Percentiles rank a stretch among this genome's conserved stretches.
Conservation (phyloP, 2,888 invertebrate genomes). For the Cephus sareptanus region DNA sequence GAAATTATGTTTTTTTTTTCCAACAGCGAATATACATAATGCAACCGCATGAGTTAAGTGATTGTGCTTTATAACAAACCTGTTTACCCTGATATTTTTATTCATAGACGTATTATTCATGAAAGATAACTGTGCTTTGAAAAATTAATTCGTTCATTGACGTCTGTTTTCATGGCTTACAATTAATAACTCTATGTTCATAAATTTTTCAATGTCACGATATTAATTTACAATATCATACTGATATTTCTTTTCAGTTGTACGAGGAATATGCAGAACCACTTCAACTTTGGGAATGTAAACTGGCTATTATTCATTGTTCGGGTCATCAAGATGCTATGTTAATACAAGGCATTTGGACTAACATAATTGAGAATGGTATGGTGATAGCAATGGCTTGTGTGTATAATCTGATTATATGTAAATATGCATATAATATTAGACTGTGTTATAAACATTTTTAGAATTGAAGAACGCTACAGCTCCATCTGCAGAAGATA, state of each 20-base stretch:
- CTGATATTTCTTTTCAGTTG: slow-evolving; percentile 68
- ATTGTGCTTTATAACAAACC: too few species aligned
- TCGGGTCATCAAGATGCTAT: slow-evolving; percentile 91
- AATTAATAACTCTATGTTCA: too few species aligned
- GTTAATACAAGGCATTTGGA: slow-evolving; percentile 92
- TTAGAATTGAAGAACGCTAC: slow-evolving; percentile 70
- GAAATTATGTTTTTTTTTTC: not conserved
- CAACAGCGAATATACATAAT: not conserved
- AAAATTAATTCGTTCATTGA: too few species aligned
- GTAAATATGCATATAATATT: not conserved
- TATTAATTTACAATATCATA: slow-evolving; percentile 3
- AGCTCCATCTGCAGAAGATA: slow-evolving; percentile 69
- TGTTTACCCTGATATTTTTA: not conserved
- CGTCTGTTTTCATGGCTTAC: too few species aligned
- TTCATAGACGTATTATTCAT: not conserved
- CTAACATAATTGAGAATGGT: slow-evolving; percentile 77
- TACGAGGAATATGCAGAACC: slow-evolving; percentile 94
- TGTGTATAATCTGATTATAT: not conserved
- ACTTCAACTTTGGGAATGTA: slow-evolving; percentile 91
- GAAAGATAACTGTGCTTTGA: too few species aligned
- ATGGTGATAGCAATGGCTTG: slow-evolving; percentile 8
- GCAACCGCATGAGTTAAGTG: too few species aligned
- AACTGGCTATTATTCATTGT: slow-evolving; percentile 93
- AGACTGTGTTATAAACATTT: slow-evolving; percentile 14
- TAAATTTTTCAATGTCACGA: too few species aligned